Conservation (phyloP, 1,140 invertebrate genomes). For the Eupristina koningsbergeri region DNA sequence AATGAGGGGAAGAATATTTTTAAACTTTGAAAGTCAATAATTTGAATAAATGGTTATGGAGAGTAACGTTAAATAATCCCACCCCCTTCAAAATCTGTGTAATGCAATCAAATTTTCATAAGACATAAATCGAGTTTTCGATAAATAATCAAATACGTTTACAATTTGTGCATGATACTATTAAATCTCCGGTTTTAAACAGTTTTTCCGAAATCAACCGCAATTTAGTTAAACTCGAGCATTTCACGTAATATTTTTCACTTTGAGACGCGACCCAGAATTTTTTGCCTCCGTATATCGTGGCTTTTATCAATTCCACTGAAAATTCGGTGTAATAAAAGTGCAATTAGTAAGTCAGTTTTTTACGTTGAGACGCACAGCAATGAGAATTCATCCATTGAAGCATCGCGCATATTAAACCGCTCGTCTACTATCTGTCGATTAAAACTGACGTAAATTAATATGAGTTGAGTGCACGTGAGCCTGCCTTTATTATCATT, state of each 20-base stretch:
- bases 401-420: conserved; percentile 11
- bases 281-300: not conserved
- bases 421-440: not conserved
- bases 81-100: not conserved
- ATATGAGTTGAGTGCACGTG: conserved; percentile 5
- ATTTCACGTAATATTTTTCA: not conserved
- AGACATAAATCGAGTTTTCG: not conserved
- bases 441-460: not conserved
- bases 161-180: not conserved
- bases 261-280: not conserved
- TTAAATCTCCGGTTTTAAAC: not conserved
- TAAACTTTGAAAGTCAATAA: too few relatives aligned
- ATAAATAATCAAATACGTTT: not conserved
- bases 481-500: conserved; percentile 21
- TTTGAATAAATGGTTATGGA: too few relatives aligned
- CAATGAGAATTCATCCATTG: not conserved
- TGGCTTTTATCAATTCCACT: not conserved
- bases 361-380: not conserved
- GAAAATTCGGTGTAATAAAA: not conserved
- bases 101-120: not conserved
- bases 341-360: conserved; percentile 8
- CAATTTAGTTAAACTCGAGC: too few relatives aligned
- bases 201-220: not conserved
- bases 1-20: too few relatives aligned
- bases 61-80: too few relatives aligned